A percentile compares a stretch with the other conserved stretches of the same genome.
Conservation (phyloP, 2,888 invertebrate species). For the Xestia sexstrigata region DNA sequence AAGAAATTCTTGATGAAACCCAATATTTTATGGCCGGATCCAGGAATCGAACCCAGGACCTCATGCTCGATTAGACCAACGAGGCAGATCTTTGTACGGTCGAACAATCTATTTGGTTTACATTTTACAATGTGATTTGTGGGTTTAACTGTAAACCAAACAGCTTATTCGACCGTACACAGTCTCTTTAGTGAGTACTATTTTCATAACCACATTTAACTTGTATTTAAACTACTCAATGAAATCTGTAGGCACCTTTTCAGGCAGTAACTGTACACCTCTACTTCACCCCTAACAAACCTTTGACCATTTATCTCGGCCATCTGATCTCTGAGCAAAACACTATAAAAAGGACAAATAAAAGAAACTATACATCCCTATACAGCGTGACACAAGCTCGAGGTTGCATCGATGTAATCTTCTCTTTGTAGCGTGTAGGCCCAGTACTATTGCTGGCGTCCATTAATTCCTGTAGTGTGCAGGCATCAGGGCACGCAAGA, state of each 20-base stretch:
- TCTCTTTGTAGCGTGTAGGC: neutral
- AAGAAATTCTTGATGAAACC: too few species aligned
- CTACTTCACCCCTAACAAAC: conserved; percentile 16
- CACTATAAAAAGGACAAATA: conserved; percentile 58
- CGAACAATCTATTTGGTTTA: too few species aligned
- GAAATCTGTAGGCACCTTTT: conserved; percentile 1
- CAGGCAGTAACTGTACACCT: conserved; percentile 16
- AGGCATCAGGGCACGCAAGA: neutral
- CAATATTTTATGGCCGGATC: neutral
- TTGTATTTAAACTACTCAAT: neutral
- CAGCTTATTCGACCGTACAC: too few species aligned
- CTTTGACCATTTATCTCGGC: conserved; percentile 35
- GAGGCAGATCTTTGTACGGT: too few species aligned
- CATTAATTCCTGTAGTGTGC: neutral
- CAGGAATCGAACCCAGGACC: neutral
- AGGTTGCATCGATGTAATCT: conserved; percentile 3
- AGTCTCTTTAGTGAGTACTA: neutral
- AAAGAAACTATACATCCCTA: conserved; percentile 47
- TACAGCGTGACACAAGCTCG: conserved; percentile 13
- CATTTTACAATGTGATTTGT: too few species aligned
- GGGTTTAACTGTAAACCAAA: too few species aligned
- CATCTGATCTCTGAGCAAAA: conserved; percentile 52
- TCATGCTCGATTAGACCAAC: neutral
- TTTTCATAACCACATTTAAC: neutral
- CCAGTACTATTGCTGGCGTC: neutral